Percentiles rank a stretch among this genome's conserved stretches.
These are phyloP conservation scores for Dendrophyllia cribrosa DNA, from an alignment of 64 coral and sea anemone species.

Conservation along the genomic window DNA sequence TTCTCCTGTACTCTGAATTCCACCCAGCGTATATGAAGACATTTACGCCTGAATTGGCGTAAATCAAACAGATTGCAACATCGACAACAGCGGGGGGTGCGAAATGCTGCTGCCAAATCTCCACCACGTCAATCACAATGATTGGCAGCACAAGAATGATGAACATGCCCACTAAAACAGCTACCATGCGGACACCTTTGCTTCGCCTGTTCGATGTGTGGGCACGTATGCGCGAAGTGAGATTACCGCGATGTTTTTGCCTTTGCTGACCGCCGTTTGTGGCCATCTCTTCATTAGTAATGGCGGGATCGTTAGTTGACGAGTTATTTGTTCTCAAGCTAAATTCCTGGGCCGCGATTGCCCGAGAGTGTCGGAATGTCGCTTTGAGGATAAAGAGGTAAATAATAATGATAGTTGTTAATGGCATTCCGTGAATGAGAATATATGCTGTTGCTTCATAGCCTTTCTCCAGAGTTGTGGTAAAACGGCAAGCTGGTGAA, in stretches of 20 bases:
- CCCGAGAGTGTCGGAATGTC: constrained; percentile 29
- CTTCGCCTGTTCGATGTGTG: neutral
- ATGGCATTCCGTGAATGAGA: constrained; percentile 60
- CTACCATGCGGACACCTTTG: constrained; percentile 67
- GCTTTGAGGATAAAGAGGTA: constrained; percentile 85
- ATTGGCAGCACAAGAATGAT: constrained; percentile 85
- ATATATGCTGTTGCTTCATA: constrained; percentile 42
- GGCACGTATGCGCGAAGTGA: neutral
- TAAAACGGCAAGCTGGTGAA: constrained; percentile 62
- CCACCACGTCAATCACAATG: constrained; percentile 79
- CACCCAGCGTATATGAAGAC: constrained; percentile 87
- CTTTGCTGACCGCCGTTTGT: neutral
- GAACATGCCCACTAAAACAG: constrained; percentile 79
- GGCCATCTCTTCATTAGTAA: neutral
- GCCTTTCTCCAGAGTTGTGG: constrained; percentile 1
- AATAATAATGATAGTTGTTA: constrained; percentile 54
- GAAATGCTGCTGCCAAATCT: constrained; percentile 36
- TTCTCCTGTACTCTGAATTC: constrained; percentile 79
- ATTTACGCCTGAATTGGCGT: constrained; percentile 81
- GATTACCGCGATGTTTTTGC: neutral
- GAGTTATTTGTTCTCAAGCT: neutral
- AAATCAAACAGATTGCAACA: constrained; percentile 77
- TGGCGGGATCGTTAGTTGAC: neutral
- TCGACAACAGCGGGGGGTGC: constrained; percentile 49
- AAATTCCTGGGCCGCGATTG: constrained; percentile 30